Conservation (phyloP, 2,888 invertebrate genomes). For the Incurvaria masculella region DNA sequence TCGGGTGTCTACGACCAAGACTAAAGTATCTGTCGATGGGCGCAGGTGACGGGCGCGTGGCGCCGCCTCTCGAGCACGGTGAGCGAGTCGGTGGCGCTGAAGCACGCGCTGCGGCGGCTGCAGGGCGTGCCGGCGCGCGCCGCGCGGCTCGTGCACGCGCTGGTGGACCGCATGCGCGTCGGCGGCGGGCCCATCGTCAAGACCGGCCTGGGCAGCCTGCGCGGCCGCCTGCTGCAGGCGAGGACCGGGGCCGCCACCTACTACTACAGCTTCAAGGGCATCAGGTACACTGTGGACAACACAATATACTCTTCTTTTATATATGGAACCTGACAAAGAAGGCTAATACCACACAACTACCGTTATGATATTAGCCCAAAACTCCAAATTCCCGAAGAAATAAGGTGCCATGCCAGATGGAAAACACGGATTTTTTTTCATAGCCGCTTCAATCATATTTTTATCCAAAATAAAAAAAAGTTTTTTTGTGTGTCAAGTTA, state of each 20-base stretch:
- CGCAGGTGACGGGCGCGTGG: slow-evolving; percentile 46
- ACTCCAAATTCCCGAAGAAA: no score
- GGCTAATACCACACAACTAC: no score
- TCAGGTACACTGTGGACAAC: no score
- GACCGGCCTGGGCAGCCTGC: slow-evolving; percentile 36
- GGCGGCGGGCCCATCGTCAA: slow-evolving; percentile 45
- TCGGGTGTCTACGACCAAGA: slow-evolving; percentile 11
- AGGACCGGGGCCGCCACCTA: slow-evolving; percentile 38
- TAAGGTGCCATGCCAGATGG: no score
- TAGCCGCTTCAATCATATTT: no score
- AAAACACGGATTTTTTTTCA: no score
- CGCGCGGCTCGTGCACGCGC: slow-evolving; percentile 44
- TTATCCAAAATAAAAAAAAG: no score
- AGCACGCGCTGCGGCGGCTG: slow-evolving; percentile 43
- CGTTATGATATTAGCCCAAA: no score
- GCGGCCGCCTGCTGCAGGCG: slow-evolving; percentile 41
- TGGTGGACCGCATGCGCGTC: slow-evolving; percentile 52
- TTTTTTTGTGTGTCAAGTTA: no score
- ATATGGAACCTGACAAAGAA: no score
- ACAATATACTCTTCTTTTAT: no score
- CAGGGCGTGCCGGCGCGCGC: slow-evolving; percentile 49
- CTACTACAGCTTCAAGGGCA: slow-evolving; percentile 50
- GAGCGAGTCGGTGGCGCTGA: slow-evolving; percentile 47
- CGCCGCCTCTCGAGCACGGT: slow-evolving; percentile 45
- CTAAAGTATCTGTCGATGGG: slow-evolving; percentile 2